Evolutionary conservation across 2,797 vertebrate species (phyloP).

Genomic region (Hyperoplus immaculatus): DNA sequence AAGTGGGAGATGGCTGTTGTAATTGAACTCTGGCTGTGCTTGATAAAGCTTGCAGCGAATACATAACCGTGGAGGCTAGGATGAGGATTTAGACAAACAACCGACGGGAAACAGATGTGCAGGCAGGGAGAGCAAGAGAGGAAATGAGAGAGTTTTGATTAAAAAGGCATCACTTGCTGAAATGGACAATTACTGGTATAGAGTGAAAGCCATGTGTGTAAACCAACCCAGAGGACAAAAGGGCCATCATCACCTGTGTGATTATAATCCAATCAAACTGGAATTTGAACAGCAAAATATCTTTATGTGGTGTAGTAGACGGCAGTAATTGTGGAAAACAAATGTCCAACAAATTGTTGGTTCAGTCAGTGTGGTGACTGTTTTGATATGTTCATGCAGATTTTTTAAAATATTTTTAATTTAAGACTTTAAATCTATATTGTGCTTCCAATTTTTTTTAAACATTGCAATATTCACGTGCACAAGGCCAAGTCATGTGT

Average conservation of each 20-base stretch:
- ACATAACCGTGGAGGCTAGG: conserved; percentile 59
- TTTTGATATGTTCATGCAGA: too few relatives aligned
- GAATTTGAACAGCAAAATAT: conserved; percentile 28
- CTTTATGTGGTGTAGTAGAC: conserved; percentile 1
- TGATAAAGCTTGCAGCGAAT: conserved; percentile 77
- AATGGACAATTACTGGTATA: conserved; percentile 55
- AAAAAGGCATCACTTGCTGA: conserved; percentile 54
- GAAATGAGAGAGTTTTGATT: conserved; percentile 49
- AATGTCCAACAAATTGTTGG: background rate
- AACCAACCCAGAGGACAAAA: conserved; percentile 51
- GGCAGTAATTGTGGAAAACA: background rate
- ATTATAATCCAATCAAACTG: conserved; percentile 43
- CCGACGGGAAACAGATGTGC: conserved; percentile 43
- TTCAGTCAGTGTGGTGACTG: too few relatives aligned
- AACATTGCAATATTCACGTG: too few relatives aligned
- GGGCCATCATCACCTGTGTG: conserved; percentile 27
- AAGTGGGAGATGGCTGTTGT: conserved; percentile 57
- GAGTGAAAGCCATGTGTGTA: conserved; percentile 24
- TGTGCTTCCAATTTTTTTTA: too few relatives aligned
- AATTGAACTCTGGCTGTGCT: conserved; percentile 77
- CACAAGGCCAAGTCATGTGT: too few relatives aligned
- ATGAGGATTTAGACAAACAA: conserved; percentile 75
- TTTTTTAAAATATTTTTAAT: too few relatives aligned
- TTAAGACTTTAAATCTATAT: too few relatives aligned
- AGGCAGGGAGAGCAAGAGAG: conserved; percentile 16